Base-by-base conservation (phyloP, 2,113 vertebrate genomes). In the Hippocampus guttulatus region DNA sequence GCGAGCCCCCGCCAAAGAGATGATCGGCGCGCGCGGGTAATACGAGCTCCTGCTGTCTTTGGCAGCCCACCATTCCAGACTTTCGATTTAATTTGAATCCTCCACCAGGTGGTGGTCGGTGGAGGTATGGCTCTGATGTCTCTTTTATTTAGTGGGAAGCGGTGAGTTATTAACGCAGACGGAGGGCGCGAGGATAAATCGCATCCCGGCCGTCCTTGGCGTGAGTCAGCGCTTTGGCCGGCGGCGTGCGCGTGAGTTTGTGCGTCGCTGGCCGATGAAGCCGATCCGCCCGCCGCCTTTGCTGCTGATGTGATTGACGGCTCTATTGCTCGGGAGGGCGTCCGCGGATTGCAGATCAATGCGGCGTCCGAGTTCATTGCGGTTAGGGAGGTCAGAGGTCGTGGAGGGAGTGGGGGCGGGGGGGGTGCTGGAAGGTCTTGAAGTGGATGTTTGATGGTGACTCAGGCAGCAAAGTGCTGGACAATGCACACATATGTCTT, bases 81-180 rank as follows among this genome's bases (percentile, higher is more conserved):
- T 75, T 90, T 85, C 84, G 60, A 69, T 86, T 74, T 71, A 78
- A 85, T 79, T 83, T 74, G 45, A 82, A 74, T 83, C 77, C 70
- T 74, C 74, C 69, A 64, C 82, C 85, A 88, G 85, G 82, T 87
- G 78, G 68, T 78, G 81, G 73, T 88, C 84, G 82, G 81, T 82
- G 75, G 70, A 64, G 62, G 38, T 43, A 64, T 10, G 21, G 25
- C 27, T 23, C n/a, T 43, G 38, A n/a, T 64, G 63, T 64, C 41
- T 64, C 40, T 64, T 2, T 45, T 64, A 45, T 64, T 64, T 45
- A 45, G 40, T 5, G 40, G 63, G 16, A 33, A 33, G 4, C 5
- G 2, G 58, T 45, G 40, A 16, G 63, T 64, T 64, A 23, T 43
- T 45, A 43, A 23, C 41, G 4, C 5, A 64, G 41, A 33, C 27